Evolutionary conservation across 2,888 invertebrate genomes (phyloP).

Genomic region (Phasia obesa): DNA sequence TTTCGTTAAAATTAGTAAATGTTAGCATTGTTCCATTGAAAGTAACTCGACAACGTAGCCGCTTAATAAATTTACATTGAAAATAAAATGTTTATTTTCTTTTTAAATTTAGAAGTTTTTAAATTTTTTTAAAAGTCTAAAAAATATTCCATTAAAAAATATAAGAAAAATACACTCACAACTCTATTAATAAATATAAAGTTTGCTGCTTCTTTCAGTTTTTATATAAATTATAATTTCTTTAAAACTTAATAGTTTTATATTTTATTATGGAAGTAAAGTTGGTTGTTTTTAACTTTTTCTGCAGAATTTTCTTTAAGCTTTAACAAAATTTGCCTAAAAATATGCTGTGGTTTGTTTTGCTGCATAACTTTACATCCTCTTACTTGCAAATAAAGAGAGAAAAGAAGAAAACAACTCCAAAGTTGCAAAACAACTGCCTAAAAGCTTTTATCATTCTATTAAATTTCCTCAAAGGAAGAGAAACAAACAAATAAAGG

Average conservation of each 20-base stretch:
- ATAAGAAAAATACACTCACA: no score
- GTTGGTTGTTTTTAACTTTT: neutral
- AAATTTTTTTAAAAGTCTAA: no score
- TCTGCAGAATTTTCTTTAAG: conserved; percentile 6
- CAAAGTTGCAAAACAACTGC: conserved; percentile 17
- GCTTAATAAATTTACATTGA: no score
- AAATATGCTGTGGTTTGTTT: conserved; percentile 26
- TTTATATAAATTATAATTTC: neutral
- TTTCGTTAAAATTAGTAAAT: no score
- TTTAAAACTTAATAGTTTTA: neutral
- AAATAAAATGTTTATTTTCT: no score
- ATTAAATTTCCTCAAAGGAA: conserved; percentile 9
- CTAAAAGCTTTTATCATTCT: conserved; percentile 23
- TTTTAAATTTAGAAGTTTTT: no score
- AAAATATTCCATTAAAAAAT: no score
- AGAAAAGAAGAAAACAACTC: neutral
- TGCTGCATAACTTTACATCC: conserved; percentile 13
- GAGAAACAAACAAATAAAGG: neutral
- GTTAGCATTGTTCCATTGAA: no score
- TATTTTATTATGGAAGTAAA: neutral
- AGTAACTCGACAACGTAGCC: no score
- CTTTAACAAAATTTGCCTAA: conserved; percentile 5
- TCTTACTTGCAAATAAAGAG: neutral
- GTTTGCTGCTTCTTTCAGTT: neutral
- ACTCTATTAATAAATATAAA: no score